Evolutionary conservation across 2,888 invertebrate genomes (phyloP).

Genomic region (Epiblema foenella): DNA sequence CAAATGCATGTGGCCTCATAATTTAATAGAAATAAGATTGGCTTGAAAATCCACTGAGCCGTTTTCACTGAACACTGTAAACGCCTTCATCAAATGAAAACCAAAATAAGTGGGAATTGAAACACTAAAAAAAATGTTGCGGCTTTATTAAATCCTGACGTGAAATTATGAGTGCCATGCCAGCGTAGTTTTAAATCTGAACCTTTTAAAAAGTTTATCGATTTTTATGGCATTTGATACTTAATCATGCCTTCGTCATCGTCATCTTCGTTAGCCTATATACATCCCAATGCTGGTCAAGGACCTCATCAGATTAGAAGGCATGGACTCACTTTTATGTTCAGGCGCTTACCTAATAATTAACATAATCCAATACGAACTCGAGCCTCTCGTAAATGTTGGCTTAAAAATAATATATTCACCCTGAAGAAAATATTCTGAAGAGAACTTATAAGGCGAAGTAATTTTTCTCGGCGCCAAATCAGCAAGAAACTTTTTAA

Average conservation of each 20-base stretch:
- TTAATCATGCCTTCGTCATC: too few species aligned
- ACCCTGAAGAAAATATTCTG: conserved; percentile 34
- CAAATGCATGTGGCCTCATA: conserved; percentile 28
- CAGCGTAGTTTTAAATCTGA: neutral
- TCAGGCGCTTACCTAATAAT: too few species aligned
- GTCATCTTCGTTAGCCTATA: too few species aligned
- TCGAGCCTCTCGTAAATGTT: conserved; percentile 31
- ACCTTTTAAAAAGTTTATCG: neutral
- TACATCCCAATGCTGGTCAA: too few species aligned
- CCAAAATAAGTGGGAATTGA: neutral
- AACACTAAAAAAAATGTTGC: neutral
- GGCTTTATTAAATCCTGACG: neutral
- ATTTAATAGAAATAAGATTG: conserved; percentile 34
- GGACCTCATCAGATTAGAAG: too few species aligned
- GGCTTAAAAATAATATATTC: conserved; percentile 40
- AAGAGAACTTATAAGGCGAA: conserved; percentile 37
- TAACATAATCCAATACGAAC: conserved; percentile 23
- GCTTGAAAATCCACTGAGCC: conserved; percentile 23
- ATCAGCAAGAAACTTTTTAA: conserved; percentile 42
- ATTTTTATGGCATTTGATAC: too few species aligned
- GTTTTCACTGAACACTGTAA: neutral
- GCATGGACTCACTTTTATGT: too few species aligned
- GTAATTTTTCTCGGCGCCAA: conserved; percentile 38
- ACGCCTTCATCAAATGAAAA: conserved; percentile 1
- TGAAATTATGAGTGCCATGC: neutral